Conservation (phyloP, 2,888 invertebrate genomes). For the Hipparchia sbordonii region DNA sequence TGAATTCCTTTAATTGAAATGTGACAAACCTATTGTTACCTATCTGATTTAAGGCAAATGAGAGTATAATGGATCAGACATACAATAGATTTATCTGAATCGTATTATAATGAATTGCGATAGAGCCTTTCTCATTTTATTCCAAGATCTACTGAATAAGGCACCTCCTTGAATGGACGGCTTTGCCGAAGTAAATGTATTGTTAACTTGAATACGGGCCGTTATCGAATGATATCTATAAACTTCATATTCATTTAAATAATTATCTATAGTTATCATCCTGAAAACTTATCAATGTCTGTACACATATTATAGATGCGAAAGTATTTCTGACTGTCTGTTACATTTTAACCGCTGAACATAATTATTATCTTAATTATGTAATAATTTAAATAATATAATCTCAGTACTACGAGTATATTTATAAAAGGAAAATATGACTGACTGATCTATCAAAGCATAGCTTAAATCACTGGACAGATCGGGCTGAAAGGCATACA, state of each 20-base stretch:
- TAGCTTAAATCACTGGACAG: too few relatives aligned
- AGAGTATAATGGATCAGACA: slow-evolving; percentile 62
- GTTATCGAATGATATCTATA: slow-evolving; percentile 49
- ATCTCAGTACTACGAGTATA: too few relatives aligned
- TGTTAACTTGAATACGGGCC: slow-evolving; percentile 69
- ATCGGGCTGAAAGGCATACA: too few relatives aligned
- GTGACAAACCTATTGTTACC: slow-evolving; percentile 38
- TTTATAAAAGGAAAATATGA: too few relatives aligned
- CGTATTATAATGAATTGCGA: slow-evolving; percentile 76
- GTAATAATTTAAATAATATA: too few relatives aligned
- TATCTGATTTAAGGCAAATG: slow-evolving; percentile 61
- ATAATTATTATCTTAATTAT: too few relatives aligned
- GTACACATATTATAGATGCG: too few relatives aligned
- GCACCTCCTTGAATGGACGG: slow-evolving; percentile 66
- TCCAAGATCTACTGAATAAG: slow-evolving; percentile 64
- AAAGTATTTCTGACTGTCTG: too few relatives aligned
- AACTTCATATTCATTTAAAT: background rate
- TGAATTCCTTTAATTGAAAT: slow-evolving; percentile 26
- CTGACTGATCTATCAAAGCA: too few relatives aligned
- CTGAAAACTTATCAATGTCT: too few relatives aligned
- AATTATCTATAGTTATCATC: too few relatives aligned
- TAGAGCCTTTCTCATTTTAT: slow-evolving; percentile 58
- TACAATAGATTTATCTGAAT: slow-evolving; percentile 70
- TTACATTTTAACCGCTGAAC: too few relatives aligned
- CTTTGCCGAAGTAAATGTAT: slow-evolving; percentile 65